Conservation (phyloP, 2,888 invertebrate genomes). For the Spodoptera exigua region DNA sequence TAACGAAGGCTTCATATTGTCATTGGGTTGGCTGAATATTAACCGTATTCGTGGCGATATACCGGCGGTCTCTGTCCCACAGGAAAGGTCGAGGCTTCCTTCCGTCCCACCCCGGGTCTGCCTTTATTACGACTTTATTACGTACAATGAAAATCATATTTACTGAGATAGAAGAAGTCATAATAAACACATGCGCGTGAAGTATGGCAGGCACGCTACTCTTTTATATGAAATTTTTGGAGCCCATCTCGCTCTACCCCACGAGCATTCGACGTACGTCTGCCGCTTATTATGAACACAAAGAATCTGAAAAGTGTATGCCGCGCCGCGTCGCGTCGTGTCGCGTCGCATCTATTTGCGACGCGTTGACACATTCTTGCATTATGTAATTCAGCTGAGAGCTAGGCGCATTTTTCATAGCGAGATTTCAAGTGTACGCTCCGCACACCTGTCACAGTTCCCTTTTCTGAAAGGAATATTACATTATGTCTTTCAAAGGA, state of each 20-base stretch:
- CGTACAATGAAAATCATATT: constrained; percentile 84
- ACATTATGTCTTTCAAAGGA: constrained; percentile 80
- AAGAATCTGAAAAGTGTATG: constrained; percentile 77
- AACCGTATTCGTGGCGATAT: constrained; percentile 63
- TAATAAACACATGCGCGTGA: constrained; percentile 82
- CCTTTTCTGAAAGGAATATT: constrained; percentile 80
- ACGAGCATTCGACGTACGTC: constrained; percentile 73
- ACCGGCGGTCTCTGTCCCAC: constrained; percentile 63
- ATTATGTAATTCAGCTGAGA: constrained; percentile 79
- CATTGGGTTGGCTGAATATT: constrained; percentile 47
- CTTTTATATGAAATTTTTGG: constrained; percentile 69
- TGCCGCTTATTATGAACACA: constrained; percentile 81
- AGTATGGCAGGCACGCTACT: constrained; percentile 66
- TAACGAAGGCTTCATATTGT: constrained; percentile 53
- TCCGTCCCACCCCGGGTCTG: constrained; percentile 73
- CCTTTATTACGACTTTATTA: constrained; percentile 83
- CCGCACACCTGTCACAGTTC: constrained; percentile 80
- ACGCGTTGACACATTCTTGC: constrained; percentile 81
- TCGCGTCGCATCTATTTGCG: constrained; percentile 56
- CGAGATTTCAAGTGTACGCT: constrained; percentile 77
- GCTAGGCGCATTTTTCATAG: constrained; percentile 83
- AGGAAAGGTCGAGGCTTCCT: constrained; percentile 80
- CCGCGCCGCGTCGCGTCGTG: constrained; percentile 56
- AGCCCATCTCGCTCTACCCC: constrained; percentile 41
- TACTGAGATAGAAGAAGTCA: constrained; percentile 77